phyloP scores from a whole-genome alignment of 2,888 invertebrate genomes.

The Laothoe populi region DNA sequence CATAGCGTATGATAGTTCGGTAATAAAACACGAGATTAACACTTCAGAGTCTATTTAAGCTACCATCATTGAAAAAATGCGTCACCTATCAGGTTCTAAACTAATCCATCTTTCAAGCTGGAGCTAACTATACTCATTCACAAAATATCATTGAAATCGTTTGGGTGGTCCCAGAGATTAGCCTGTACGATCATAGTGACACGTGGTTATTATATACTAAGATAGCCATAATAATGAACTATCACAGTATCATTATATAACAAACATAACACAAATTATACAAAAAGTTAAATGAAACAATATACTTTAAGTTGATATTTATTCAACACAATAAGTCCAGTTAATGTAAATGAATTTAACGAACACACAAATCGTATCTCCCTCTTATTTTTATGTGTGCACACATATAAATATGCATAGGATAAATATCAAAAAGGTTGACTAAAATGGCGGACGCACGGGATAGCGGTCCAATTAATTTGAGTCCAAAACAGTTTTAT shows the following conservation, averaged over 20 bases:
- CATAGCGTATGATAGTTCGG: no score
- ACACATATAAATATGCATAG: constrained; percentile 82
- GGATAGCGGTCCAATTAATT: constrained; percentile 68
- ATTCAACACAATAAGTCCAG: constrained; percentile 41
- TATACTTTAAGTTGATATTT: constrained; percentile 33
- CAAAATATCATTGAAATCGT: no score
- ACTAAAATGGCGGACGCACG: constrained; percentile 61
- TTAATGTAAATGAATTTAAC: constrained; percentile 60
- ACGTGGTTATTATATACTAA: not conserved
- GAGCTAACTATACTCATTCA: no score
- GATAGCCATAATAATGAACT: not conserved
- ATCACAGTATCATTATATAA: no score
- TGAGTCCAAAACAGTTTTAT: constrained; percentile 80
- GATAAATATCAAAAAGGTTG: constrained; percentile 72
- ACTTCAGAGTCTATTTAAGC: no score
- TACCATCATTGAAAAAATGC: no score
- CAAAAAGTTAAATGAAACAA: constrained; percentile 33
- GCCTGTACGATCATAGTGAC: no score
- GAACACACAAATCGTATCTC: constrained; percentile 59
- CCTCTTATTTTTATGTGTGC: constrained; percentile 62
- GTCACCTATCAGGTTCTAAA: no score
- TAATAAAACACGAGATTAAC: no score
- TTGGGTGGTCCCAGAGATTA: no score
- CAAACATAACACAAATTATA: not conserved
- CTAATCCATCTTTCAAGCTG: no score